Base-by-base conservation (phyloP, 1,140 invertebrate species). In the Eupristina koningsbergeri region DNA sequence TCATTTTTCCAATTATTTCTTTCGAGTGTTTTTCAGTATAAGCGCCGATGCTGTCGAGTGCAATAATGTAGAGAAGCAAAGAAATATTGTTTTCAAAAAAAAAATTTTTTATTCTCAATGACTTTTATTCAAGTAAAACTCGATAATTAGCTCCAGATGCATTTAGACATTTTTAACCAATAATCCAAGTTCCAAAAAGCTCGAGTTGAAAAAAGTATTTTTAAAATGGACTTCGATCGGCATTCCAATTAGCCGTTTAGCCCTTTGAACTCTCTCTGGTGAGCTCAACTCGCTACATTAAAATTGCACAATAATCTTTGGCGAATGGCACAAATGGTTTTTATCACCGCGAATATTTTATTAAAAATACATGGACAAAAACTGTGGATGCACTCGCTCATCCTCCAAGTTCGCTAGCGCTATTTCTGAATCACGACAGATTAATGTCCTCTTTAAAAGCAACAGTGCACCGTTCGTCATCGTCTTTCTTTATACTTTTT, bases 341-440 rank as follows among this genome's bases (percentile, higher is more conserved):
- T 15, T n/a, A 77, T 50, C 61, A 31, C 0, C 50, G 50, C 34
- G 29, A 8, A 26, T 41, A 7, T 71, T 41, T 53, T 74, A 47
- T 81, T 80, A 82, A 76, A 82, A 82, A 67, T 8, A 67, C 71
- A 26, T 17, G 64, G n/a, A 81, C 69, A 74, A 81, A 71, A 81
- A 74, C 47, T 73, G 53, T 31, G 53, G 34, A 53, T 19, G 47
- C 45, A 11, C 15, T 71, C 31, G 17, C 67, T 81, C 78, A 29
- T 45, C 58, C 36, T 15, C 36, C 36, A 50, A 41, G 47, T 47
- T 41, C 19, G 69, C 34, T 34, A 29, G 29, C 67, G 77, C 78
- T 84, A 84, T 80, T 80, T 84, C 47, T 84, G 83, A 84, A 80
- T 84, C 73, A 67, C 73, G 83, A 76, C 73, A 80, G 77, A 84